Percentiles rank a stretch among this genome's conserved stretches.
Conservation (phyloP, 2,113 vertebrate genomes). For the Eurystomus gularis region DNA sequence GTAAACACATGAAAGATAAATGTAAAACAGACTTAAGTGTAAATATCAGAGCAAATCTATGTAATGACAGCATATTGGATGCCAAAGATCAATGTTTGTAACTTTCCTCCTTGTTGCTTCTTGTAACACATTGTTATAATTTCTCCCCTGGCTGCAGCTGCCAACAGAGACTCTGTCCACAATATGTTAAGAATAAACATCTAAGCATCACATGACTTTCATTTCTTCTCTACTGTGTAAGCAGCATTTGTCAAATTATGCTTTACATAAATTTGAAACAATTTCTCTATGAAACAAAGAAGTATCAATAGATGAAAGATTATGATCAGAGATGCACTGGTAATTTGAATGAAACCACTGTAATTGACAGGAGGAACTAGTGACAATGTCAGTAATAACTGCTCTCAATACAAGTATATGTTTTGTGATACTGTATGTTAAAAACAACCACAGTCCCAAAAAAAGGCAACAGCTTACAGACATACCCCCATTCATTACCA, state of each 20-base stretch:
- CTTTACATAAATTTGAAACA: neutral
- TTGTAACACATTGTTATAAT: neutral
- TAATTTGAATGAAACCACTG: neutral
- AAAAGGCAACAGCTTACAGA: neutral
- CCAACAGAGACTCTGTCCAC: neutral
- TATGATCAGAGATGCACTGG: neutral
- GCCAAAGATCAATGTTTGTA: neutral
- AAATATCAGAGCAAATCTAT: neutral
- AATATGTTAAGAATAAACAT: conserved; percentile 19
- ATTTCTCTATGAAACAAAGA: neutral
- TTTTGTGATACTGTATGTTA: neutral
- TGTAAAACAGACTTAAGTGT: neutral
- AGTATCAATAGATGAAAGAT: neutral
- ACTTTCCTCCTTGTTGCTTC: neutral
- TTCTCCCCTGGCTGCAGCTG: neutral
- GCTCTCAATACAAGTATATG: neutral
- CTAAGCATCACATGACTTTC: neutral
- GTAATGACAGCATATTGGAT: neutral
- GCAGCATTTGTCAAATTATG: neutral
- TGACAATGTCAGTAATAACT: neutral
- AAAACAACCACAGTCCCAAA: neutral
- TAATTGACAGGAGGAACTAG: neutral
- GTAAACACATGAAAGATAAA: conserved; percentile 15
- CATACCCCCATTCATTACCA: neutral
- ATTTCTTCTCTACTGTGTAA: neutral